Percentiles rank a stretch among this genome's conserved stretches.
Conservation (phyloP, 2,113 vertebrate genomes). For the Corydoras sp. region DNA sequence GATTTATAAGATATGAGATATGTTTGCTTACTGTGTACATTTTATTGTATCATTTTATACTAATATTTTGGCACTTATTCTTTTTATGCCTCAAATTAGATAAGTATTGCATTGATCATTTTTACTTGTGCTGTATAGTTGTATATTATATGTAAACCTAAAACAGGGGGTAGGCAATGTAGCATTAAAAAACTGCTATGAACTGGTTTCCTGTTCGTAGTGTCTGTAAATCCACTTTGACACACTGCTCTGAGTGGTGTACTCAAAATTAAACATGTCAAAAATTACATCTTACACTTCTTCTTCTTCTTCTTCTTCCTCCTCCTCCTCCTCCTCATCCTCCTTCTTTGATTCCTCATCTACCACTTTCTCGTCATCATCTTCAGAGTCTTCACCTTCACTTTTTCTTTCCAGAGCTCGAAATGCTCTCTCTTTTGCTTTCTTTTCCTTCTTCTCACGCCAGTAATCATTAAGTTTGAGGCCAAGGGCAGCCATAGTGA, state of each 20-base stretch:
- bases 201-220: neutral
- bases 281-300: conserved; percentile 43
- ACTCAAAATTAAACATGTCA: neutral
- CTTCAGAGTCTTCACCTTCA: conserved; percentile 21
- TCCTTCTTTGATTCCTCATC: conserved; percentile 27
- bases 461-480: conserved; percentile 76
- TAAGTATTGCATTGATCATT: too few species aligned
- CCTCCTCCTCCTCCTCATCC: conserved; percentile 42
- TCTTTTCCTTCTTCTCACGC: conserved; percentile 66
- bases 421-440: conserved; percentile 55
- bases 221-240: neutral
- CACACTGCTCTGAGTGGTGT: neutral
- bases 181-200: neutral
- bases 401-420: conserved; percentile 45
- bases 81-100: too few species aligned
- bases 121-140: too few species aligned
- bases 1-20: too few species aligned
- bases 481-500: conserved; percentile 66
- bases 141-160: too few species aligned
- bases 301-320: conserved; percentile 12
- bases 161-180: neutral
- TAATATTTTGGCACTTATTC: too few species aligned
- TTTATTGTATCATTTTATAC: too few species aligned
- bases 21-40: too few species aligned
- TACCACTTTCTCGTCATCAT: conserved; percentile 10